These are phyloP conservation scores for Diarsia brunnea DNA, from an alignment of 2,888 invertebrate species.

Conservation along the genomic window DNA sequence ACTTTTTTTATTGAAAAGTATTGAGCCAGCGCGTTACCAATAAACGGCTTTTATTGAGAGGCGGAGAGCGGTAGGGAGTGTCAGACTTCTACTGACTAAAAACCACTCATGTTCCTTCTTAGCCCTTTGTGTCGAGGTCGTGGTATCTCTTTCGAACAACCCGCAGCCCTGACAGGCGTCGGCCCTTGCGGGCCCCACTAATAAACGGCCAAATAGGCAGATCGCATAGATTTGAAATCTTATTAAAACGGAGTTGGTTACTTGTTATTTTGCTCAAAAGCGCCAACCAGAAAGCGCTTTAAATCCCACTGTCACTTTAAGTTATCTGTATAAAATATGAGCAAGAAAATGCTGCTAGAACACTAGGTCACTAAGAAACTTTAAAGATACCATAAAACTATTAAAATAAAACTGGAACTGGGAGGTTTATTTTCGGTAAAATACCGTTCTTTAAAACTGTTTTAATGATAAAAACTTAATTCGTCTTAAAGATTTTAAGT, in stretches of 20 bases:
- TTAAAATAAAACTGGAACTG: constrained; percentile 49
- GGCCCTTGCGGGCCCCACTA: too few relatives aligned
- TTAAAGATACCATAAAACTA: constrained; percentile 54
- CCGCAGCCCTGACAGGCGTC: too few relatives aligned
- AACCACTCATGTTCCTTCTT: too few relatives aligned
- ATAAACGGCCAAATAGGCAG: neutral
- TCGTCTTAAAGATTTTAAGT: constrained; percentile 13
- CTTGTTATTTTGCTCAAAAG: constrained; percentile 7
- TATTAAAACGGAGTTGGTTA: neutral
- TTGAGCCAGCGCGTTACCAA: neutral
- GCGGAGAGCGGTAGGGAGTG: too few relatives aligned
- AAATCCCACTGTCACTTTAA: constrained; percentile 27
- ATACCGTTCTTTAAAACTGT: constrained; percentile 38
- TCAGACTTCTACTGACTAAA: too few relatives aligned
- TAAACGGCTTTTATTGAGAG: neutral
- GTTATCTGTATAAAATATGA: constrained; percentile 51
- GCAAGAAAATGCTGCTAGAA: constrained; percentile 36
- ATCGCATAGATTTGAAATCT: neutral
- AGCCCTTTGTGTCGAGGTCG: too few relatives aligned
- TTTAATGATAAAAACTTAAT: constrained; percentile 49
- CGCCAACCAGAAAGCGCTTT: constrained; percentile 15
- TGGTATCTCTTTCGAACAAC: too few relatives aligned
- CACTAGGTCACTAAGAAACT: constrained; percentile 49
- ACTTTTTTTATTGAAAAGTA: neutral
- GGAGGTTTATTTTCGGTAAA: constrained; percentile 43